phyloP scores from a whole-genome alignment of 37 sponge, comb jelly and placozoan species.

The Chondrilla cf. caribensis region DNA sequence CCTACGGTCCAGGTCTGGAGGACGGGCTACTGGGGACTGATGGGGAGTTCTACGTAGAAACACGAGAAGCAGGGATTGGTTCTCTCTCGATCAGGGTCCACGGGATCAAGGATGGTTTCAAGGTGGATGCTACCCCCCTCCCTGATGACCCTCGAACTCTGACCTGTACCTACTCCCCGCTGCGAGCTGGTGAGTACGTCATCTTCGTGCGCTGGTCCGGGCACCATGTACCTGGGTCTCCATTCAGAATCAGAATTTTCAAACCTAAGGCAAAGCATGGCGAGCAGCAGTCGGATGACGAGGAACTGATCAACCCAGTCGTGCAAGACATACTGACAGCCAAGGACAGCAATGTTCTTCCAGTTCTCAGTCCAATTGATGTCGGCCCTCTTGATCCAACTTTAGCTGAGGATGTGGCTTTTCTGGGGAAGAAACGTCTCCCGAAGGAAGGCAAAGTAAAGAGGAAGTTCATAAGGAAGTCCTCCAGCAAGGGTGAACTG shows the following conservation, averaged over 20 bases:
- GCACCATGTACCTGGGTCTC: slow-evolving; percentile 26
- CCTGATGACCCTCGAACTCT: slow-evolving; percentile 31
- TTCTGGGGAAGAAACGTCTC: slow-evolving; percentile 10
- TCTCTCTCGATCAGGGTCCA: slow-evolving; percentile 80
- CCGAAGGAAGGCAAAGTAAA: slow-evolving; percentile 9
- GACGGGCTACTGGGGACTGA: slow-evolving; percentile 17
- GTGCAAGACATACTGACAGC: slow-evolving; percentile 1
- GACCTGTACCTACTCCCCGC: slow-evolving; percentile 3
- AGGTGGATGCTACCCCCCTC: slow-evolving; percentile 60
- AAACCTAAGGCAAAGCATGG: slow-evolving; percentile 10
- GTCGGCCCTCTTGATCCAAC: slow-evolving; percentile 15
- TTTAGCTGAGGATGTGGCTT: slow-evolving; percentile 15
- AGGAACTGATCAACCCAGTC: neutral
- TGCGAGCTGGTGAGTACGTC: slow-evolving; percentile 29
- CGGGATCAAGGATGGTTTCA: slow-evolving; percentile 85
- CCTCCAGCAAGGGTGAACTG: slow-evolving; percentile 24
- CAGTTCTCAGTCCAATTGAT: neutral
- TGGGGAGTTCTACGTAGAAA: slow-evolving; percentile 73
- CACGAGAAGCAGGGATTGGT: slow-evolving; percentile 82
- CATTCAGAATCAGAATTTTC: slow-evolving; percentile 21
- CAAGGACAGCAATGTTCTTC: slow-evolving; percentile 14
- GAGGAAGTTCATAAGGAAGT: slow-evolving; percentile 10
- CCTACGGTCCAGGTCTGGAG: slow-evolving; percentile 75
- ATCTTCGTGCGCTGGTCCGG: slow-evolving; percentile 38
- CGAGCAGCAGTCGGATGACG: neutral